Evolutionary conservation across 1,140 invertebrate species (phyloP).

Genomic region (Radopholus similis): DNA sequence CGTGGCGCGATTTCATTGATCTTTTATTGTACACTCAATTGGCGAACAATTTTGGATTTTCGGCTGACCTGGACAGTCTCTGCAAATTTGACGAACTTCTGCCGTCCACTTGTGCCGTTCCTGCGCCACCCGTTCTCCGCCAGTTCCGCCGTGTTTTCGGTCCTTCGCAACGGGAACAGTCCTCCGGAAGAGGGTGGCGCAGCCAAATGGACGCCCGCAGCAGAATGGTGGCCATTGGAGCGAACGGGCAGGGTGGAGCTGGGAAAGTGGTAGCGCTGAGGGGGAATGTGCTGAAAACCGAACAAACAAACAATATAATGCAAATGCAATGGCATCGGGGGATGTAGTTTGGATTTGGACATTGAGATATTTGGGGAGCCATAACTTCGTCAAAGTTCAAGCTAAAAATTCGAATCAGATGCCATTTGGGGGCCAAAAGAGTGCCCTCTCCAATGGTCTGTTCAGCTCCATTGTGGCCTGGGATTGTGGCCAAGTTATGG

Average conservation of each 20-base stretch:
- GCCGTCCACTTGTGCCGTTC: not conserved
- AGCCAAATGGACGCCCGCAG: not conserved
- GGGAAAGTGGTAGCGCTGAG: not conserved
- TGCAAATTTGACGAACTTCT: conserved; percentile 16
- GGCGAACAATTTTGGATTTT: not conserved
- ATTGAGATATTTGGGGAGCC: too few species aligned
- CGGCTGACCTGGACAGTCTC: conserved; percentile 13
- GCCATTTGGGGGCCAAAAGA: too few species aligned
- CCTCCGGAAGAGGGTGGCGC: too few species aligned
- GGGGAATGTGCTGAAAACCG: too few species aligned
- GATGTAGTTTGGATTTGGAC: too few species aligned
- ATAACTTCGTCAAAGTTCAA: too few species aligned
- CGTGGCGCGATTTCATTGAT: conserved; percentile 12
- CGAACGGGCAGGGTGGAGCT: not conserved
- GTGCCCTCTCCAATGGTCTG: too few species aligned
- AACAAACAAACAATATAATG: too few species aligned
- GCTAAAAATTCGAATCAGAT: too few species aligned
- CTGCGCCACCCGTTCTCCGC: not conserved
- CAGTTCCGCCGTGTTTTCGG: not conserved
- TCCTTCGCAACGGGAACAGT: not conserved
- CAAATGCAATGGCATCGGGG: too few species aligned
- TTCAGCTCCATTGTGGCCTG: too few species aligned
- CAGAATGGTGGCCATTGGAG: not conserved
- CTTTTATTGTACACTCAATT: not conserved
- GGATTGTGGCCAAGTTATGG: too few species aligned